Evolutionary conservation across 2,888 invertebrate genomes (phyloP).

Genomic region (Argyresthia albistria): DNA sequence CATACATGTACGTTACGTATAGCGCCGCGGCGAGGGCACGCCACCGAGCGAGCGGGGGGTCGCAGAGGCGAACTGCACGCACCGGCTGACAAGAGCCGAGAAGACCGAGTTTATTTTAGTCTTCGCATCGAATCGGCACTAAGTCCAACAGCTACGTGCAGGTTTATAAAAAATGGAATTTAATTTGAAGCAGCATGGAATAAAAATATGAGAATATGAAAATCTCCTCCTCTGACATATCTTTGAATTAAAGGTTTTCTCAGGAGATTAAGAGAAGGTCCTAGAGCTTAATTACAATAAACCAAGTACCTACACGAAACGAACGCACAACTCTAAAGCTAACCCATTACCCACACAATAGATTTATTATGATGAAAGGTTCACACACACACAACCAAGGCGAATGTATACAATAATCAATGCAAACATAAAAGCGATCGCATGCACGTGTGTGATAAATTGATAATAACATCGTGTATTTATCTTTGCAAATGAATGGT

Average conservation of each 20-base stretch:
- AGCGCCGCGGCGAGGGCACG: conserved; percentile 58
- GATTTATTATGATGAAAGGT: background rate
- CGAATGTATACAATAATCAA: conserved; percentile 9
- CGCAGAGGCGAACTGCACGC: conserved; percentile 44
- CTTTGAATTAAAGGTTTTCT: no score
- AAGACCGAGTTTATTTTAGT: conserved; percentile 1
- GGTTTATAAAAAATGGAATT: no score
- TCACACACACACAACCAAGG: background rate
- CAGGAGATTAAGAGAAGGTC: no score
- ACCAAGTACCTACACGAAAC: no score
- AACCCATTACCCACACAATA: conserved; percentile 1
- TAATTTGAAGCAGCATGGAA: no score
- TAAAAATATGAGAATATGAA: no score
- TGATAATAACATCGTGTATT: conserved; percentile 13
- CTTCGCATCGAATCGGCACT: background rate
- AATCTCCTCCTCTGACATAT: no score
- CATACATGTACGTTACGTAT: conserved; percentile 24
- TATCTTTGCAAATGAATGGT: conserved; percentile 4
- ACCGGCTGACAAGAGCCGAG: conserved; percentile 24
- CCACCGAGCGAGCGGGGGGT: conserved; percentile 48
- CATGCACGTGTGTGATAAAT: conserved; percentile 14
- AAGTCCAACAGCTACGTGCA: no score
- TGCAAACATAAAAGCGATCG: conserved; percentile 10
- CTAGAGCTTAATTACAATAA: no score
- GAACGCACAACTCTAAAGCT: background rate